A percentile compares a stretch with the other conserved stretches of the same genome.
Evolutionary conservation across 2,113 vertebrate genomes (phyloP).

Genomic region (Cololabis saira): DNA sequence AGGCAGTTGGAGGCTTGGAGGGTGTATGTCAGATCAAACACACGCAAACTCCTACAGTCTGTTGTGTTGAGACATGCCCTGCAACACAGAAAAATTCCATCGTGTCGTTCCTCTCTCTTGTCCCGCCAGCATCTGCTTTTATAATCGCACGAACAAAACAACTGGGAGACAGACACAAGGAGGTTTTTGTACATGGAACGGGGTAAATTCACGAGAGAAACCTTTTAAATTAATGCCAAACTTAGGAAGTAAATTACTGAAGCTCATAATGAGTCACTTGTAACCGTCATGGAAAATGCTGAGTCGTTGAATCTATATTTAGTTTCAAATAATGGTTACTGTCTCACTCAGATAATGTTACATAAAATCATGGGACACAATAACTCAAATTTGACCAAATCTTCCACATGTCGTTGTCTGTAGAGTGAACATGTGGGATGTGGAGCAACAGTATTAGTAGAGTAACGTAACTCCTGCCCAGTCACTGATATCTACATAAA

Average conservation of each 20-base stretch:
- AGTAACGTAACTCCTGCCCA: conserved; percentile 7
- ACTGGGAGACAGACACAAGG: neutral
- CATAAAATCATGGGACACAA: neutral
- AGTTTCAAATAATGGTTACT: no score
- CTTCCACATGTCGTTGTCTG: conserved; percentile 4
- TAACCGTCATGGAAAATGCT: no score
- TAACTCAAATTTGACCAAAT: neutral
- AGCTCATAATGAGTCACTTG: no score
- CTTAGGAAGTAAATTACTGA: no score
- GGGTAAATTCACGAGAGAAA: neutral
- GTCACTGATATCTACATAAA: conserved; percentile 28
- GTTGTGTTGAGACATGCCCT: conserved; percentile 62
- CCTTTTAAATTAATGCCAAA: no score
- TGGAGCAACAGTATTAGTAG: conserved; percentile 1
- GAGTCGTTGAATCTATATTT: no score
- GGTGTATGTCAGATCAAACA: neutral
- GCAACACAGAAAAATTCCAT: conserved; percentile 42
- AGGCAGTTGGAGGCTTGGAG: neutral
- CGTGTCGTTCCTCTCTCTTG: conserved; percentile 1
- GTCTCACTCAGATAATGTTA: neutral
- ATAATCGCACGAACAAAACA: conserved; percentile 3
- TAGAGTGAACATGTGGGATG: conserved; percentile 10
- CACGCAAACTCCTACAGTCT: conserved; percentile 1
- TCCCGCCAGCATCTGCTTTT: conserved; percentile 6
- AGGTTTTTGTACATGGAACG: neutral